Evolutionary conservation across 2,888 invertebrate species (phyloP), one percentile per base, ranked within the genome.

Genomic region (Gari tellinella): DNA sequence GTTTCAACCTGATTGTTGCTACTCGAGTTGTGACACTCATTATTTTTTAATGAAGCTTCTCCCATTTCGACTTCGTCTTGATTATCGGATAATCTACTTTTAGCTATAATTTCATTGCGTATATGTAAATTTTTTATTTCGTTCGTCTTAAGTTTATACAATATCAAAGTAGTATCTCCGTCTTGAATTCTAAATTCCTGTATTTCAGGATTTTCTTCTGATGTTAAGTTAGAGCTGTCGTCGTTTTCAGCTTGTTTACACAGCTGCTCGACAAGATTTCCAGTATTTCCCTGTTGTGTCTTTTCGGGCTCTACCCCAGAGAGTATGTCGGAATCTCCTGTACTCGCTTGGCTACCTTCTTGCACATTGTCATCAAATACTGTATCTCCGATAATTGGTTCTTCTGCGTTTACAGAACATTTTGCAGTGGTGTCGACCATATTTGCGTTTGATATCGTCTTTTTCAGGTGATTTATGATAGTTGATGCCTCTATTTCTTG

Each of bases 71-170:
- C 10, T 25, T 55, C 2, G 1, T 41, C 2, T 2, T 31, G 31
- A 19, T 38, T 38, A 17, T 38, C 19, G 4, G 21, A 17, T 17
- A 17, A 38, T 17, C 2, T 19, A 8, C 4, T n/a, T 46, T 26
- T 37, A 19, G 37, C 15, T 38, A 19, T 60, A 37, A 31, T 17
- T 37, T 31, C n/a, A 53, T 63, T 63, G 14, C 53, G 17, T 14
- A n/a, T 45, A 25, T 45, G 17, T 7, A 21, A n/a, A 4, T 19
- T 23, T 41, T 26, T 41, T 4, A 26, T 8, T 10, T 51, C 49
- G 7, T 41, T 53, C 26, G 56, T 58, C 37, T 52, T 62, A 8
- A 66, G 53, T 61, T 61, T 72, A 46, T 65, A 72, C 23, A 72
- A 37, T 19, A 72, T 61, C 31, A 72, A 43, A 1, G 61, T 72